Evolutionary conservation across 2,797 vertebrate genomes (phyloP), one percentile per base, ranked within the genome.

Genomic region (Rhyacichthys aspro): DNA sequence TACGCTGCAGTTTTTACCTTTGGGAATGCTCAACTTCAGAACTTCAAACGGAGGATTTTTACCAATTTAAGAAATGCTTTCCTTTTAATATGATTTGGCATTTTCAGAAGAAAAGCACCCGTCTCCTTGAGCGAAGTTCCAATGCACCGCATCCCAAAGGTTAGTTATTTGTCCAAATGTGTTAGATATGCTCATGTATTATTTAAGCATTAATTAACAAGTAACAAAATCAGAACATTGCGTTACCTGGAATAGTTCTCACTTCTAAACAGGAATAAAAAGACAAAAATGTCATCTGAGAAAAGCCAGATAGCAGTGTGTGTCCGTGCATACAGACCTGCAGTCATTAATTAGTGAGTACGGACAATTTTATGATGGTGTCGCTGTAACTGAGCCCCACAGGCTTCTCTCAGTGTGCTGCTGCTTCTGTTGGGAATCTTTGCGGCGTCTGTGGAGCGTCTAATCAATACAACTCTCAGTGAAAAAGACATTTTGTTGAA

Each of bases 101-200:
- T 64, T 71, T 55, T 38, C 43, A 47, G 39, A 74, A 36, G 55
- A 75, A 39, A 15, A 72, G 43, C 55, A 58, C 16, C 34, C 39
- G 62, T 48, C 65, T 75, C 44, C 43, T 16, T 37, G 49, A 67
- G 57, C n/a, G 55, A 83, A 81, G 60, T 82, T 72, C 76, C 55
- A 69, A 80, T 84, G 86, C 14, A 1, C 70, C 64, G 15, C 69
- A 71, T 39, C 67, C 17, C 32, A 70, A 63, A 82, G 84, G 86
- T 87, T 53, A 64, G 81, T 85, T 39, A 6, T 70, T 48, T 57
- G 6, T 56, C 53, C 7, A 7, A 33, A 8, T 68, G n/a, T 8
- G 14, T 36, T 44, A 64, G 2, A 36, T 23, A 45, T 43, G 16
- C 16, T 9, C 11, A 32, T 49, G 12, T 15, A 18, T 11, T 16